A percentile compares a stretch with the other conserved stretches of the same genome.
Evolutionary conservation across 2,113 vertebrate species (phyloP).

Genomic region (Rhineura floridana): DNA sequence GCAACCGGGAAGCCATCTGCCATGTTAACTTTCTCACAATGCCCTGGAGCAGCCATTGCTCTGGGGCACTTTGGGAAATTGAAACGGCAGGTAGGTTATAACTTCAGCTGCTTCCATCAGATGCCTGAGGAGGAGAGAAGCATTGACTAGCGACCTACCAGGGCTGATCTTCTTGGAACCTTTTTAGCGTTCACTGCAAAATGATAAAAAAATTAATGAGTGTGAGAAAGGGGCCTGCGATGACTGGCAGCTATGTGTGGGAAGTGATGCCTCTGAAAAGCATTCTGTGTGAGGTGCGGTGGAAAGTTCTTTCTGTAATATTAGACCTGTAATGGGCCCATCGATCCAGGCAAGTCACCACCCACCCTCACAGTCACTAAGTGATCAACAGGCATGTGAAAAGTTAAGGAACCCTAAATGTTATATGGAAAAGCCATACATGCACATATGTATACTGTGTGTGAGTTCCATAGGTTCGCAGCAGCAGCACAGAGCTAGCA

Average conservation of each 20-base stretch:
- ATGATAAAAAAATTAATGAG: background rate
- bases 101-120: too few species aligned
- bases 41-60: background rate
- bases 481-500: too few species aligned
- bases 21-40: background rate
- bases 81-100: background rate
- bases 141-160: too few species aligned
- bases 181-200: background rate
- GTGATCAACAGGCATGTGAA: background rate
- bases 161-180: too few species aligned
- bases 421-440: background rate
- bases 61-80: background rate
- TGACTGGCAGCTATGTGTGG: background rate
- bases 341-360: background rate
- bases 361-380: too few species aligned
- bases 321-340: background rate
- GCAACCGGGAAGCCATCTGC: background rate
- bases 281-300: background rate
- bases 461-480: background rate
- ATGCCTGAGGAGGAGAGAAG: background rate
- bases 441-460: background rate
- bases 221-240: background rate
- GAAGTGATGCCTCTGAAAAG: background rate
- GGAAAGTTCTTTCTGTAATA: background rate
- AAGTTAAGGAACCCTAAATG: background rate